Conservation (phyloP, 2,797 vertebrate genomes). For the Alfaro cultratus region DNA sequence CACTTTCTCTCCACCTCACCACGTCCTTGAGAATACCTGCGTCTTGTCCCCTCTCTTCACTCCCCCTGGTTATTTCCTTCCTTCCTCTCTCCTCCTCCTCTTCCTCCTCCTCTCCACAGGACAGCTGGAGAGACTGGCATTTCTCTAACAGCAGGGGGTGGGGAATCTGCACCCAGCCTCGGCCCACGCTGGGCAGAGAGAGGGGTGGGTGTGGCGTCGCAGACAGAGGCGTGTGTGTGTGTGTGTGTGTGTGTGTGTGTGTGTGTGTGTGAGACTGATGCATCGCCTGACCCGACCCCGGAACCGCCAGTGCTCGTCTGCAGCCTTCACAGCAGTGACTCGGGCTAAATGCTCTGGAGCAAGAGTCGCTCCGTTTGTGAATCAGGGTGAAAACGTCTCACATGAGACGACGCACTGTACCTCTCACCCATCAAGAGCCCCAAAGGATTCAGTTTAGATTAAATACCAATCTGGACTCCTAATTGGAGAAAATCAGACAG, state of each 20-base stretch:
- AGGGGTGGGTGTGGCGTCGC: conserved; percentile 43
- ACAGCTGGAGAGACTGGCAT: conserved; percentile 74
- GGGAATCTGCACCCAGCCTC: conserved; percentile 61
- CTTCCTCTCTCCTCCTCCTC: too few relatives aligned
- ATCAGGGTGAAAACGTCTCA: conserved; percentile 11
- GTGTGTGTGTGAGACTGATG: conserved; percentile 20
- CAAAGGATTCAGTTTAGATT: conserved; percentile 28
- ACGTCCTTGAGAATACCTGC: conserved; percentile 25
- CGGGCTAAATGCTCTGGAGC: background rate
- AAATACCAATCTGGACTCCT: conserved; percentile 19
- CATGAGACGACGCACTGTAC: conserved; percentile 8
- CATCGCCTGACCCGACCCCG: conserved; percentile 38
- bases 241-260: conserved; percentile 19
- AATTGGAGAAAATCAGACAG: conserved; percentile 36
- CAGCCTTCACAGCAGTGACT: conserved; percentile 20
- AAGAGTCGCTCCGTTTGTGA: conserved; percentile 23
- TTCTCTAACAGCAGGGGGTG: conserved; percentile 76
- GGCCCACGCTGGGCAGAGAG: conserved; percentile 63
- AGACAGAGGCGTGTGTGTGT: conserved; percentile 28
- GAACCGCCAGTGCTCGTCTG: conserved; percentile 11
- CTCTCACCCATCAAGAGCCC: conserved; percentile 15
- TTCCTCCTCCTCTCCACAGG: conserved; percentile 68
- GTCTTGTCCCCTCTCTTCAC: background rate
- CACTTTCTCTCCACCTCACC: conserved; percentile 7
- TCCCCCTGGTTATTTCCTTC: background rate